A percentile compares a stretch with the other conserved stretches of the same genome.
Evolutionary conservation across 2,113 vertebrate genomes (phyloP).

Genomic region (Arizona elegans): DNA sequence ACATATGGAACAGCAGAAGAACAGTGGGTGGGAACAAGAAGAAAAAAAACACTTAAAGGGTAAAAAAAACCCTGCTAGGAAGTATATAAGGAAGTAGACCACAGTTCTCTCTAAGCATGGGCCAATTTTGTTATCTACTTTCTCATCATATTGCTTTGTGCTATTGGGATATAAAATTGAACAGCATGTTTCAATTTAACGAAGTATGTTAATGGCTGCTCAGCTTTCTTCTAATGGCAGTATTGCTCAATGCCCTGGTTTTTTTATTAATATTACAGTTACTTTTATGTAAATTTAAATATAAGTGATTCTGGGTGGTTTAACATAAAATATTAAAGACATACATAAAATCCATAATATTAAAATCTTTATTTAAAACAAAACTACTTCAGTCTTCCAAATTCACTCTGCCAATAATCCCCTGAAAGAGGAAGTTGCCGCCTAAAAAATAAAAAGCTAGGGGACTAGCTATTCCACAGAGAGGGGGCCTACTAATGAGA

Average conservation of each 20-base stretch:
- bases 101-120: constrained; percentile 9
- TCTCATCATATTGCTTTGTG: constrained; percentile 18
- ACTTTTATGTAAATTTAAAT: not conserved
- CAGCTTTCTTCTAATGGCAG: not conserved
- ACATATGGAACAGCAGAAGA: constrained; percentile 32
- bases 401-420: not conserved
- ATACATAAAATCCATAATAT: not conserved
- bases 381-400: not conserved
- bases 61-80: not conserved
- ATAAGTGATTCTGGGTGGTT: not conserved
- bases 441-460: not conserved
- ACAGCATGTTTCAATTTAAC: not conserved
- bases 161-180: constrained; percentile 22
- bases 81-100: constrained; percentile 8
- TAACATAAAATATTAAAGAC: not conserved
- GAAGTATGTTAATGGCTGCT: not conserved
- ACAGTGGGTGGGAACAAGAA: constrained; percentile 25
- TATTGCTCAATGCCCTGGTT: not conserved
- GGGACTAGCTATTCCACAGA: not conserved
- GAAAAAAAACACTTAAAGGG: not conserved
- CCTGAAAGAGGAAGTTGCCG: not conserved
- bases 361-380: not conserved
- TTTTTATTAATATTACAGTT: not conserved
- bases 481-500: not conserved
- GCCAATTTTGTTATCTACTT: not conserved